Conservation (phyloP, 2,113 vertebrate species). For the Halichoeres trimaculatus region DNA sequence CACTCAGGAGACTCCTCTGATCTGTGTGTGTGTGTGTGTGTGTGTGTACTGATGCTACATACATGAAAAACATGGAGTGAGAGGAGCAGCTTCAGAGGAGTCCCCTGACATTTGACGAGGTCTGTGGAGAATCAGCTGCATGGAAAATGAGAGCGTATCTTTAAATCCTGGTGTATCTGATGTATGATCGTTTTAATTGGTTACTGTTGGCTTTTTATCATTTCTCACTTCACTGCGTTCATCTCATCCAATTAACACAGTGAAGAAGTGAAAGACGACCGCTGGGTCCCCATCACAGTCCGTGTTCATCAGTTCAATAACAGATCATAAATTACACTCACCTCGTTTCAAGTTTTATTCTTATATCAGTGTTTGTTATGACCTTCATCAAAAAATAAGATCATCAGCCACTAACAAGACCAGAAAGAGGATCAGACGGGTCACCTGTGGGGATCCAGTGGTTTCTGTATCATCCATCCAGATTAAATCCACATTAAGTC, state of each 20-base stretch:
- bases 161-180: neutral
- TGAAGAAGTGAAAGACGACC: constrained; percentile 6
- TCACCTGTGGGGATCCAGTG: too few relatives aligned
- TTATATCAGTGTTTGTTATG: too few relatives aligned
- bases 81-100: neutral
- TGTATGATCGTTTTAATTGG: constrained; percentile 41
- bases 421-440: too few relatives aligned
- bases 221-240: constrained; percentile 25
- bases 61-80: neutral
- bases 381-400: too few relatives aligned
- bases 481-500: too few relatives aligned
- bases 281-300: constrained; percentile 22
- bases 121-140: neutral
- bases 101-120: neutral
- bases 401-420: too few relatives aligned
- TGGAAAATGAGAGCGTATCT: constrained; percentile 17
- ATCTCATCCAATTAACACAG: constrained; percentile 30
- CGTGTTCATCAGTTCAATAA: constrained; percentile 4
- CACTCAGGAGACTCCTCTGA: neutral
- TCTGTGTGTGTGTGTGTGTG: neutral
- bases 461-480: too few relatives aligned
- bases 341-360: neutral
- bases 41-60: neutral
- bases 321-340: constrained; percentile 10
- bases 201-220: constrained; percentile 31